A percentile compares a stretch with the other conserved stretches of the same genome.
phyloP scores from a whole-genome alignment of 1,140 invertebrate species.

The Watersipora subatra region DNA sequence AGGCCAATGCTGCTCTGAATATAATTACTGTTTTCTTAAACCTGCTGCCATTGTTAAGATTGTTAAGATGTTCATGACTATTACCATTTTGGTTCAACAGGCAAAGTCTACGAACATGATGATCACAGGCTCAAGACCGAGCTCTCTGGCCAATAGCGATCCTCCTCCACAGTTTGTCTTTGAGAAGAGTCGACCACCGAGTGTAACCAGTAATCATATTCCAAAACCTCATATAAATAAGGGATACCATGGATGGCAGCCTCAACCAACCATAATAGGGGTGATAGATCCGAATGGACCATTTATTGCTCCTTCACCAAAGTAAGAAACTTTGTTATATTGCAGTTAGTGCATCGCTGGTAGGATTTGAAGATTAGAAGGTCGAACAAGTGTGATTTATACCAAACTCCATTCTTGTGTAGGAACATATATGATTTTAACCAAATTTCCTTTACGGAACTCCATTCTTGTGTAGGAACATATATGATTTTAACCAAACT shows the following conservation, averaged over 20 bases:
- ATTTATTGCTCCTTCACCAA: background rate
- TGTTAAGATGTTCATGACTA: too few relatives aligned
- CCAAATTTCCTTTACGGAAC: background rate
- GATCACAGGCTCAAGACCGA: background rate
- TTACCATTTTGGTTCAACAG: too few relatives aligned
- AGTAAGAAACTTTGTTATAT: background rate
- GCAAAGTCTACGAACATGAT: too few relatives aligned
- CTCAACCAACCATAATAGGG: background rate
- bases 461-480: background rate
- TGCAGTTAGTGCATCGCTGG: background rate
- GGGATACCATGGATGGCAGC: background rate
- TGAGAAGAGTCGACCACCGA: background rate
- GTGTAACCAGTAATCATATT: background rate
- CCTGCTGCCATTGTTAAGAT: too few relatives aligned
- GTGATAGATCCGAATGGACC: background rate
- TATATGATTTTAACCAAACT: background rate
- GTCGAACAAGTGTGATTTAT: background rate
- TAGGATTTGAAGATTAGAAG: background rate
- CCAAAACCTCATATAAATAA: background rate
- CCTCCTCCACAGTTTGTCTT: background rate
- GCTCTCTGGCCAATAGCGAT: background rate
- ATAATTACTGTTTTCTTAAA: too few relatives aligned
- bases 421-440: background rate
- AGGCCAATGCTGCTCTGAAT: too few relatives aligned
- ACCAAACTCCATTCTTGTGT: background rate